phyloP scores from a whole-genome alignment of 2,113 vertebrate species.

The Anthoscopus minutus region DNA sequence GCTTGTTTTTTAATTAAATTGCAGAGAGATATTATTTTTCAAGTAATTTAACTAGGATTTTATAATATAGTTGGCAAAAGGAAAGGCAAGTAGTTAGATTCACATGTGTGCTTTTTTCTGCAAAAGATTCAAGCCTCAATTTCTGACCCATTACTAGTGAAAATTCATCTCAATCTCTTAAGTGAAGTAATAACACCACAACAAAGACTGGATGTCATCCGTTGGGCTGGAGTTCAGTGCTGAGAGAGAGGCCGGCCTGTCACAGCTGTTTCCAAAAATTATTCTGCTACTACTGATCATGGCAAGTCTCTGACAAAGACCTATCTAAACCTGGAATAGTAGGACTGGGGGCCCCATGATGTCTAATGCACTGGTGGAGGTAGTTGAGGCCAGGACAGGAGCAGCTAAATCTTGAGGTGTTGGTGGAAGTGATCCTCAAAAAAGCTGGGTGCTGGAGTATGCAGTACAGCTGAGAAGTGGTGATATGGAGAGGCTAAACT shows the following conservation, averaged over 20 bases:
- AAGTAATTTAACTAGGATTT: not conserved
- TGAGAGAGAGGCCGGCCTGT: not conserved
- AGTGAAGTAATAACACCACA: not conserved
- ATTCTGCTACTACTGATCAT: not conserved
- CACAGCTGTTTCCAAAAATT: not conserved
- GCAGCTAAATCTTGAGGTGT: not conserved
- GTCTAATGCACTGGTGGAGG: not conserved
- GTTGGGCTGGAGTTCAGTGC: not conserved
- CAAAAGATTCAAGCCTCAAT: not conserved
- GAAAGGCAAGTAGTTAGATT: not conserved
- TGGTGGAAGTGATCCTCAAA: not conserved
- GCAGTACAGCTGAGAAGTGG: not conserved
- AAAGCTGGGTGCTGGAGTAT: not conserved
- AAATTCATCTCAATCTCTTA: not conserved
- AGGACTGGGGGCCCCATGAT: not conserved
- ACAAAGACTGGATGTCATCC: not conserved
- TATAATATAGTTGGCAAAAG: not conserved
- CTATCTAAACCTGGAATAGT: not conserved
- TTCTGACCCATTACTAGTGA: not conserved
- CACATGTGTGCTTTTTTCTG: not conserved
- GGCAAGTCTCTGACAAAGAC: not conserved
- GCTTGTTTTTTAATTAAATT: slow-evolving; percentile 6
- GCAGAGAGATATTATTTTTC: not conserved
- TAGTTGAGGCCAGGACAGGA: not conserved
- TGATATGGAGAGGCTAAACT: fast-evolving